Evolutionary conservation across 2,113 vertebrate species (phyloP), one percentile per base, ranked within the genome.

Genomic region (Rhabdornis inornatus): DNA sequence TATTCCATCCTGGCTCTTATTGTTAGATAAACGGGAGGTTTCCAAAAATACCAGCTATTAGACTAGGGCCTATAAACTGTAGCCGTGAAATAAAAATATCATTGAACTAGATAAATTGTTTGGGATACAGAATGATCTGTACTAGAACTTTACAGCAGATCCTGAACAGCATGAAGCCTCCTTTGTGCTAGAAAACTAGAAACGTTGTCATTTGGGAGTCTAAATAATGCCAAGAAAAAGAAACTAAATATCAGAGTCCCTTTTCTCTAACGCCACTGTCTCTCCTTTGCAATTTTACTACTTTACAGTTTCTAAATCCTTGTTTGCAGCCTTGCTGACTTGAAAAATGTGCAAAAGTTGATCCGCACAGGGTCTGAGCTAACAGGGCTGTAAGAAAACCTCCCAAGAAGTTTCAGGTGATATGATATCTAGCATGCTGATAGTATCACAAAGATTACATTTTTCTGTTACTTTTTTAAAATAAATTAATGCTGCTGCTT

Each of bases 171-270:
- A 56, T 45, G 96, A 91, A 92, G 82, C 90, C 92, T 92, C 64
- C 87, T 95, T 89, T 95, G 90, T 94, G 94, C 92, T 93, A 81
- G 65, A 94, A 94, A 96, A 92, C 63, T 57, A 91, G 75, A 85
- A 96, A 95, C 33, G 7, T 50, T 93, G 89, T 96, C 94, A 93
- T 95, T 95, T 94, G 92, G 92, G 81, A 96, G 79, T 30, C 75
- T 83, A 96, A 96, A 96, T 82, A 95, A 94, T 53, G 96, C 95
- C 92, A 97, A 96, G 94, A 94, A 95, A 97, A 95, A 96, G 95
- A 97, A 96, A 96, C 94, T 80, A 92, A 95, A 94, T 88, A 96
- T 84, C 75, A 71, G 70, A 90, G 60, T 92, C 90, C 88, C 76
- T 53, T 49, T 57, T 53, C 89, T 89, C 78, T 83, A 93, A 57